Base-by-base conservation (phyloP, 1,140 invertebrate species). In the Drosophila hydei region DNA sequence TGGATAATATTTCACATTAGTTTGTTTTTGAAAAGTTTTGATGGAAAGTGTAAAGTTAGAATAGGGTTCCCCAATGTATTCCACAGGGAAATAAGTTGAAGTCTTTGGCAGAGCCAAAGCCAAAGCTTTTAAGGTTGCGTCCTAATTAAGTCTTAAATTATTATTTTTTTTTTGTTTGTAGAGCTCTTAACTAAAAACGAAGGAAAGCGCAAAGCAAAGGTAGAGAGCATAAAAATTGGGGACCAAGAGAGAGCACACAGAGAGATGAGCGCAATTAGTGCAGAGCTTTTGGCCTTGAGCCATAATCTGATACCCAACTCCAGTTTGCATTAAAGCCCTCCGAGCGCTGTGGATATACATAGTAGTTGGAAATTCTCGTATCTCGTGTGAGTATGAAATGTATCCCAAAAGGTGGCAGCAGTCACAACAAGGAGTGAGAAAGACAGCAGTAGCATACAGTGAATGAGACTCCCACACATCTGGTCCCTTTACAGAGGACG, bases 271-370 rank as follows among this genome's bases (percentile, higher is more conserved):
- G 51, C 21, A 54, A 54, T 54, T 54, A 54, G 51, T 54, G 33
- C 51, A 23, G 2, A 40, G 12, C 8, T 40, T 38, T 54, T 40
- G 51, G 33, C 51, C 51, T 54, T 54, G 51, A 36, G 51, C 4
- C 51, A 54, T 40, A 19, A 54, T 54, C 36, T 40, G 51, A 38
- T 19, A 38, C 12, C 51, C 51, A 54, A 54, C 51, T 23, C 33
- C 51, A 33, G 8, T 40, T 18, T 40, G 33, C 30, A 5, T 18
- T 30, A n/a, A 23, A 51, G 7, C 27, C 25, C 48, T 19, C 30
- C 30, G 51, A 18, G 16, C 4, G 50, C 11, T 25, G 12, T 25
- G 12, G 2, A 48, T 33, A 33, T 33, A 30, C 3, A 33, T 33
- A 33, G 30, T 50, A 11, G 47, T 21, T 14, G 30, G 16, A 14